Conservation (phyloP, 2,797 vertebrate genomes). For the Zalophus californianus region DNA sequence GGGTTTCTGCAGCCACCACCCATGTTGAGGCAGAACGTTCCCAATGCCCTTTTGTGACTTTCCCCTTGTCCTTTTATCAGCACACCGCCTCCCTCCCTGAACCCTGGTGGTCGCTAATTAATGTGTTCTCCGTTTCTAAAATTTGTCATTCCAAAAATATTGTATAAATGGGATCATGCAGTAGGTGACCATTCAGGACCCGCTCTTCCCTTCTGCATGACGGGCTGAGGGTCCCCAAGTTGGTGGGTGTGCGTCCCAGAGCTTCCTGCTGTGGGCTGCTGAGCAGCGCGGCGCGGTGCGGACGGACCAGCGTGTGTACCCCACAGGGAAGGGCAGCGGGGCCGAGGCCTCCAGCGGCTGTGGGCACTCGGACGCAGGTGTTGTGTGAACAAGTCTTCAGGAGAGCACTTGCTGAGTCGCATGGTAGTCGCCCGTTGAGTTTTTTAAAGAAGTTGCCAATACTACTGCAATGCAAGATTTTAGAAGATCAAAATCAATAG, state of each 20-base stretch:
- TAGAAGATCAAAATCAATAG: neutral
- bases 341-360: neutral
- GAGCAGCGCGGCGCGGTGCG: rapidly evolving
- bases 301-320: rapidly evolving
- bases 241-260: rapidly evolving
- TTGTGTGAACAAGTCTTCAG: neutral
- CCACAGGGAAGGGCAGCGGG: neutral
- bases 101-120: neutral
- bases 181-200: neutral
- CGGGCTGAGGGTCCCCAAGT: rapidly evolving
- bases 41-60: neutral
- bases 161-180: rapidly evolving
- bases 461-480: neutral
- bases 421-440: neutral
- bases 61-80: too few species aligned
- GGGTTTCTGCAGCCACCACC: rapidly evolving
- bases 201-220: neutral
- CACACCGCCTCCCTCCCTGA: neutral
- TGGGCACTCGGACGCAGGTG: rapidly evolving
- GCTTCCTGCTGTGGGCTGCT: too few species aligned
- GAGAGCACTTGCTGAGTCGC: neutral
- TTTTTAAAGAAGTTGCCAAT: neutral
- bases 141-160: neutral
- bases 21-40: rapidly evolving
- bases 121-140: neutral